Base-by-base conservation (phyloP, 2,888 invertebrate species). In the Rugalucina vietnamica region DNA sequence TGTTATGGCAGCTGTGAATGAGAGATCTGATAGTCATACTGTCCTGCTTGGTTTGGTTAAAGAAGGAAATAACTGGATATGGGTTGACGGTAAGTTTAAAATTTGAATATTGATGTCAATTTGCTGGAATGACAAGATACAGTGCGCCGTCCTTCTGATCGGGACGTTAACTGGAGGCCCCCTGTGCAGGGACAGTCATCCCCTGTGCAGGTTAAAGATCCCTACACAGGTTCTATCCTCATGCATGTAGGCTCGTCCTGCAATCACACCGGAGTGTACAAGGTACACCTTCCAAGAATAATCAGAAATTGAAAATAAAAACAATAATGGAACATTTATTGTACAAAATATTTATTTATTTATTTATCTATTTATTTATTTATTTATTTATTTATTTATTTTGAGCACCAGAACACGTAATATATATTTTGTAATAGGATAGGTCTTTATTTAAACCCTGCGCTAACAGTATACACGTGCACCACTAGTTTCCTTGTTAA, bases 11-110 rank as follows among this genome's bases (percentile, higher is more conserved):
- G 29, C 43, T 29, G 34, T 79, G 0, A 5, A 73, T 27, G n/a
- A n/a, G 2, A n/a, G 73, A 8, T 79, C 79, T 3, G 73, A 73
- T 5, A 79, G 79, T 18, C 79, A 79, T 32, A 79, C 79, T 0
- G 65, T 79, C 24, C 37, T 79, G 50, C 37, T 79, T 0, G 79
- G 79, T 10, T 65, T 79, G 65, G 60, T 32, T 32, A 57, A 43
- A 27, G 32, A 74, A 10, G 74, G 36, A 1, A 65, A 34, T 49
- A 34, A 43, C 0, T 79, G 79, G 79, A 74, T 49, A 32, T 79
- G 79, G 79, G 8, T 34, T 1, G 49, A 60, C 34, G 79, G 79
- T 79, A 36, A 49, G 24, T 32, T 1, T 27, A 39, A 24, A 39
- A 27, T 24, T 43, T 37, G 5, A 21, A 5, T 21, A 5, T n/a